Percentiles rank a stretch among this genome's conserved stretches.
Evolutionary conservation across 2,113 vertebrate genomes (phyloP).

Genomic region (Grantiella picta): DNA sequence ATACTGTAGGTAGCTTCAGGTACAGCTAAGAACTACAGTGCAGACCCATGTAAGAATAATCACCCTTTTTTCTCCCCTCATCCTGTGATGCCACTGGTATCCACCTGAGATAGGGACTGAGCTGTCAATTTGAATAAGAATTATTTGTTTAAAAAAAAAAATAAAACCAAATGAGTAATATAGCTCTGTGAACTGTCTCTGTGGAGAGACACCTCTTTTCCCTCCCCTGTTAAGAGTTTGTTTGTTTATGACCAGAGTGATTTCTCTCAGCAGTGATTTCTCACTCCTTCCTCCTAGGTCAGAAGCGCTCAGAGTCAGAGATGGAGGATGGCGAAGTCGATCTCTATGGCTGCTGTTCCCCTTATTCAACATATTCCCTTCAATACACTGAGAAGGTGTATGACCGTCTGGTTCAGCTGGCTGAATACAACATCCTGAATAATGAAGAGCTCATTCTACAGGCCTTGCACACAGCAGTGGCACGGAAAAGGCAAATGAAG

Average conservation of each 20-base stretch:
- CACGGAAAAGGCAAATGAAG: slow-evolving; percentile 35
- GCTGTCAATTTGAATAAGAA: background rate
- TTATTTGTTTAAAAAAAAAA: background rate
- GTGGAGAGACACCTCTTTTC: background rate
- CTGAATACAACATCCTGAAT: slow-evolving; percentile 76
- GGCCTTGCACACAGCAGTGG: slow-evolving; percentile 63
- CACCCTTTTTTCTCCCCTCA: background rate
- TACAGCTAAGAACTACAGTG: background rate
- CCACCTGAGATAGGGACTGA: background rate
- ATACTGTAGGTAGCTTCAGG: background rate
- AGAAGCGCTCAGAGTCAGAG: slow-evolving; percentile 69
- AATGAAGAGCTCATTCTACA: slow-evolving; percentile 42
- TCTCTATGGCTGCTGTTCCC: slow-evolving; percentile 61
- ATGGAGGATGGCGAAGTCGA: slow-evolving; percentile 72
- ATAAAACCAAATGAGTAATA: background rate
- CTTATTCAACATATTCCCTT: slow-evolving; percentile 69
- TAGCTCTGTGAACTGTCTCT: background rate
- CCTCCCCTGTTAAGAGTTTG: background rate
- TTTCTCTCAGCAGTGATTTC: background rate
- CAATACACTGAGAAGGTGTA: slow-evolving; percentile 63
- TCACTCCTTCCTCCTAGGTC: slow-evolving; percentile 36
- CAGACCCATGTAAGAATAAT: background rate
- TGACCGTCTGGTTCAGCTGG: slow-evolving; percentile 67
- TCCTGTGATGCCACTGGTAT: background rate
- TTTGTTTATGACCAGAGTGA: background rate